Evolutionary conservation across 2,113 vertebrate genomes (phyloP).

Genomic region (Phainopepla nitens): DNA sequence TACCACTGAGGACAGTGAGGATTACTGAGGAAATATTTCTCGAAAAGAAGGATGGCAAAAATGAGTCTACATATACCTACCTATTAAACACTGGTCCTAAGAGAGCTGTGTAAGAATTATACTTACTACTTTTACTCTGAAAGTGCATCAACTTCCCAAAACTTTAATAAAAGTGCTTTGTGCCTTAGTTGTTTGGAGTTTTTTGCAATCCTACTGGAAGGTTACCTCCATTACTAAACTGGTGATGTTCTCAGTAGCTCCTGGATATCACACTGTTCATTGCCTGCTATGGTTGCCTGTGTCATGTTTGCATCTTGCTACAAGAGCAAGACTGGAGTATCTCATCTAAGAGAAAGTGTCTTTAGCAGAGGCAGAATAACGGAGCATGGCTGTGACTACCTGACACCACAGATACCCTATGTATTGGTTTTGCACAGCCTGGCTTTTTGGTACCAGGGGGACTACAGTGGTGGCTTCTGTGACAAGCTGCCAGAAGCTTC

Average conservation of each 20-base stretch:
- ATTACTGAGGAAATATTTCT: not conserved
- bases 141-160: not conserved
- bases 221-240: not conserved
- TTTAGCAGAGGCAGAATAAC: not conserved
- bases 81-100: not conserved
- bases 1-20: not conserved
- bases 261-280: not conserved
- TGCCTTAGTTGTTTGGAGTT: not conserved
- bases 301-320: not conserved
- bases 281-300: not conserved
- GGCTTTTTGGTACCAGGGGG: not conserved
- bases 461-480: not conserved
- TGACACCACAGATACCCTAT: not conserved
- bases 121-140: not conserved
- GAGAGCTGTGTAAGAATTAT: not conserved
- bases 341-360: not conserved
- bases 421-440: not conserved
- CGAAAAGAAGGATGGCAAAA: not conserved
- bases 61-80: not conserved
- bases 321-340: not conserved
- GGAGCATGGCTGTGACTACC: not conserved
- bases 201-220: not conserved
- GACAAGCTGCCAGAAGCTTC: not conserved
- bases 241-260: not conserved
- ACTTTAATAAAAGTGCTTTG: not conserved